phyloP scores from a whole-genome alignment of 2,113 vertebrate species.

The Microtus oregoni region DNA sequence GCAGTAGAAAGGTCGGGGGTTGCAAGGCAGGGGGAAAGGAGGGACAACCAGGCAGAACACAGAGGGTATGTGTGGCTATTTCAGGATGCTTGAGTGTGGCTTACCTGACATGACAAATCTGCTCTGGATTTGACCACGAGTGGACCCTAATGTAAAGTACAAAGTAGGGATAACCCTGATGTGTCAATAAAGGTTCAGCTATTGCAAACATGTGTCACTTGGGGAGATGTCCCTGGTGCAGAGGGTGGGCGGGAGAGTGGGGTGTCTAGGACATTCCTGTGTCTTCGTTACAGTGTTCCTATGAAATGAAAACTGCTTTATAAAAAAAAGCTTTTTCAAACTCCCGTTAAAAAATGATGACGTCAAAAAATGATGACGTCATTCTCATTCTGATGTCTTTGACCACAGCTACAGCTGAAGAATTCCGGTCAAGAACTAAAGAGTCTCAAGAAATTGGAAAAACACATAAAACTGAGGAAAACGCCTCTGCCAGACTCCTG shows the following conservation, averaged over 20 bases:
- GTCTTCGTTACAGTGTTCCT: neutral
- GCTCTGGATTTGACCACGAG: neutral
- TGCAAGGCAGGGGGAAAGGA: neutral
- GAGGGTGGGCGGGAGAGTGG: fast-evolving
- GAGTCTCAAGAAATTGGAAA: constrained; percentile 17
- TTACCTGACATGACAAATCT: neutral
- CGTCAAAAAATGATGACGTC: neutral
- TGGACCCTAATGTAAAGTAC: neutral
- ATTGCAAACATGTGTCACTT: neutral
- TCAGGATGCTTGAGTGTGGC: neutral
- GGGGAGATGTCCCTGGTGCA: fast-evolving
- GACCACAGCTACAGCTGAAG: neutral
- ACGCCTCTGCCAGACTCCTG: neutral
- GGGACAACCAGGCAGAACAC: neutral
- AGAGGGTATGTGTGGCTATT: neutral
- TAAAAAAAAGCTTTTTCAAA: neutral
- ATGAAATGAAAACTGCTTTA: neutral
- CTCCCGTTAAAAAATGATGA: neutral
- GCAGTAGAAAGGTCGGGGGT: neutral
- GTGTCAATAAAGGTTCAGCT: neutral
- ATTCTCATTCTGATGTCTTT: neutral
- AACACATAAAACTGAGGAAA: neutral
- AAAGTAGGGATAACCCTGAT: neutral
- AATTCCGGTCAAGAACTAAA: constrained; percentile 25
- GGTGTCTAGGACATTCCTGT: neutral